phyloP scores from a whole-genome alignment of 1,140 invertebrate species.

The Ceratosolen solmsi region DNA sequence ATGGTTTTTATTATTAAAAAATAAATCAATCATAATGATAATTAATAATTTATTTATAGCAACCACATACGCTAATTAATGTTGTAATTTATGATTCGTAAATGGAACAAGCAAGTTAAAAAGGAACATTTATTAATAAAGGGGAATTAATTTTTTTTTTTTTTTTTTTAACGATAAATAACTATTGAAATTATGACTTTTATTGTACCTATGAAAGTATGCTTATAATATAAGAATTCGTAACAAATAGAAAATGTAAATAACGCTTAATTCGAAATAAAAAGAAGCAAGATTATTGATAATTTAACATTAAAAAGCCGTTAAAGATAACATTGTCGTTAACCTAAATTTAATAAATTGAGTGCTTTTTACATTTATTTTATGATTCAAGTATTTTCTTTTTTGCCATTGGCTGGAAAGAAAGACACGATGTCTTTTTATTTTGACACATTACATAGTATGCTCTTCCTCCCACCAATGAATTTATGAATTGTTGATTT shows the following conservation, averaged over 20 bases:
- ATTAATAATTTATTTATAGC: background rate
- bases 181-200: no score
- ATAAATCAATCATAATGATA: background rate
- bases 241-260: background rate
- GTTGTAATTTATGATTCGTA: background rate
- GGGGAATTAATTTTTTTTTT: no score
- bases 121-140: no score
- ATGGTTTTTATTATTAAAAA: constrained; percentile 4
- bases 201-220: no score
- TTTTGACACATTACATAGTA: background rate
- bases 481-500: constrained; percentile 44
- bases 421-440: background rate
- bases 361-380: constrained; percentile 7
- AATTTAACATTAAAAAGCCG: constrained; percentile 28
- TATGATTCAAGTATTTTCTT: background rate
- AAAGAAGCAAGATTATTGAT: constrained; percentile 1
- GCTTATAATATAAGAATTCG: no score
- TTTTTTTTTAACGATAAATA: no score
- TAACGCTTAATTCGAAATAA: background rate
- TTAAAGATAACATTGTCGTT: constrained; percentile 38
- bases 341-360: constrained; percentile 34
- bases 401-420: background rate
- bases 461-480: background rate
- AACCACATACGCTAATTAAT: background rate
- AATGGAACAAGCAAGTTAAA: background rate